Evolutionary conservation across 2,888 invertebrate species (phyloP).

Genomic region (Eurois occulta): DNA sequence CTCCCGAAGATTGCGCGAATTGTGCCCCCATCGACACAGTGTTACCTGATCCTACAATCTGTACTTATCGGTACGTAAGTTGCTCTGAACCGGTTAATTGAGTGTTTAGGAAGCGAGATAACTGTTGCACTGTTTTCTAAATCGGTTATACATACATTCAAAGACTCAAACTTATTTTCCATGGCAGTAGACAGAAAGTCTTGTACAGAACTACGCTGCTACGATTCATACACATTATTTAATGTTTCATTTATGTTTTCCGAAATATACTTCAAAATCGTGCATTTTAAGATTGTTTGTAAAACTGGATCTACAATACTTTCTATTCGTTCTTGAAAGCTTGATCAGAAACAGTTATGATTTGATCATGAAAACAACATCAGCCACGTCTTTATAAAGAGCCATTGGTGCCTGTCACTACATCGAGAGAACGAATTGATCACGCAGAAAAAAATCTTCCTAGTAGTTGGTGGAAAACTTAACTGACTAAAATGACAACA

Average conservation of each 20-base stretch:
- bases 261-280: no score
- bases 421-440: background rate
- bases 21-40: slow-evolving; percentile 71
- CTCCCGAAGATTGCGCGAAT: slow-evolving; percentile 81
- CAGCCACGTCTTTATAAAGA: background rate
- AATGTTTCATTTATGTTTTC: background rate
- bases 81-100: slow-evolving; percentile 36
- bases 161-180: background rate
- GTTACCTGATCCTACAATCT: slow-evolving; percentile 70
- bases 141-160: background rate
- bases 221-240: background rate
- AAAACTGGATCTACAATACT: no score
- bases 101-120: slow-evolving; percentile 12
- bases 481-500: background rate
- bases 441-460: background rate
- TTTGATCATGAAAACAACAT: background rate
- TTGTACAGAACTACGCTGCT: background rate
- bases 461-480: background rate
- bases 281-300: background rate
- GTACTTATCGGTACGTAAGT: slow-evolving; percentile 35
- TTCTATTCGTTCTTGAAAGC: background rate
- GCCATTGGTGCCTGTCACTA: background rate
- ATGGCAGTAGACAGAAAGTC: background rate
- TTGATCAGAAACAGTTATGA: background rate
- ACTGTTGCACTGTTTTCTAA: background rate